A percentile compares a stretch with the other conserved stretches of the same genome.
Conservation (phyloP, 2,797 vertebrate genomes). For the Oreochromis grahami region DNA sequence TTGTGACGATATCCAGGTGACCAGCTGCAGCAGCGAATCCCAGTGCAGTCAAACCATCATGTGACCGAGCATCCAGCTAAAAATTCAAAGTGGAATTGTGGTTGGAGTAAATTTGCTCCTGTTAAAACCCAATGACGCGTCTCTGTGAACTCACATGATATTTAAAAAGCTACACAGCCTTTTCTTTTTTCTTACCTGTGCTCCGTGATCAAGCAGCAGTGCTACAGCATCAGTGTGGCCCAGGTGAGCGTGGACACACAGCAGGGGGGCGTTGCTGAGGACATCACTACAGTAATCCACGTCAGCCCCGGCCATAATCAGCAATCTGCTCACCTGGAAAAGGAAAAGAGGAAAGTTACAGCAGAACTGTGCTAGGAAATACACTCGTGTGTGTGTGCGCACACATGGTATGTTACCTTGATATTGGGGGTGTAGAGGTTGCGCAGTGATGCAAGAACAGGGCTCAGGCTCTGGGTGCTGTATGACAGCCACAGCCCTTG, state of each 20-base stretch:
- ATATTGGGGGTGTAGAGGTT: conserved; percentile 98
- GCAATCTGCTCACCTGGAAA: conserved; percentile 88
- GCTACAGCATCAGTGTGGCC: conserved; percentile 90
- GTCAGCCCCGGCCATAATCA: conserved; percentile 91
- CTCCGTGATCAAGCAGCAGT: conserved; percentile 90
- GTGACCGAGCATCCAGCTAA: conserved; percentile 84
- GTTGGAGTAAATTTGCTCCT: not conserved
- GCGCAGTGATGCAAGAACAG: conserved; percentile 89
- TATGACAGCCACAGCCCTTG: conserved; percentile 98
- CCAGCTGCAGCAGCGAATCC: conserved; percentile 92
- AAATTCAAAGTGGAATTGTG: not conserved
- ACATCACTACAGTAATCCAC: conserved; percentile 90
- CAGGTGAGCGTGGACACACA: conserved; percentile 93
- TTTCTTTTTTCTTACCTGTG: conserved; percentile 58
- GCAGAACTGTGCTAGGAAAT: not conserved
- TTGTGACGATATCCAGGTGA: conserved; percentile 83
- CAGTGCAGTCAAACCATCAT: conserved; percentile 89
- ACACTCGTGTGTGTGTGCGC: not conserved
- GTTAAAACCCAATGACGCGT: not conserved
- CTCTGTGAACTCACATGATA: not conserved
- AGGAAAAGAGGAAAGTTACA: not conserved
- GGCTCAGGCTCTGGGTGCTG: conserved; percentile 90
- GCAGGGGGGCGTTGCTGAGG: conserved; percentile 87
- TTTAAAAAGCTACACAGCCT: not conserved
- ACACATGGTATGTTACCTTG: conserved; percentile 78